Evolutionary conservation across 1,140 invertebrate genomes (phyloP), one percentile per base, ranked within the genome.

Genomic region (Eurosta solidaginis): DNA sequence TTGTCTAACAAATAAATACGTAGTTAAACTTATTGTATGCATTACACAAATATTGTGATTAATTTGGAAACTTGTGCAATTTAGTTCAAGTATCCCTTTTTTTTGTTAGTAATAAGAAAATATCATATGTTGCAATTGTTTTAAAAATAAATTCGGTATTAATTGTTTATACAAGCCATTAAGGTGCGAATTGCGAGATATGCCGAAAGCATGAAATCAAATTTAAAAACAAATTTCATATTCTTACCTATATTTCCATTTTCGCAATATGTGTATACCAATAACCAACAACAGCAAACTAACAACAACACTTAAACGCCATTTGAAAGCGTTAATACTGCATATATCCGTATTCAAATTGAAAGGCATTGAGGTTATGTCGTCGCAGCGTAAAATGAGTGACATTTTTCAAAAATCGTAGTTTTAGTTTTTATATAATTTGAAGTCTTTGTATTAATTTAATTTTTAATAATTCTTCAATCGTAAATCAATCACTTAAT

Each of bases 311-410:
- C 59, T 49, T 4, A 77, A 36, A 14, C 52, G 40, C 78, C 78
- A 79, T 75, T 77, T 77, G 14, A 79, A 40, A 1, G 50, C n/a
- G 14, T n/a, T 77, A 25, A 79, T 74, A 49, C 76, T 74, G 27
- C 78, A 79, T 54, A 79, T 79, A 63, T 79, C 78, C 36, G 78
- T 79, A 27, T 68, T 47, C 27, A 79, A 42, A 17, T 74, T 73
- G n/a, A 74, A 40, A 9, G 76, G 63, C 1, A 77, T 2, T 27
- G n/a, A 7, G 17, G 22, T 74, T n/a, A 50, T n/a, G n/a, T 54
- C 12, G 29, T 78, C 77, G 29, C 77, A 78, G 29, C 75, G 22
- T 10, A 78, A 25, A 5, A 42, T 78, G 40, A 75, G 50, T n/a
- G 20, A 40, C 77, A 78, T 78, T 33, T 75, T 76, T 54, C 49